Evolutionary conservation across 2,797 vertebrate genomes (phyloP).

Genomic region (Neostethus bicornis): DNA sequence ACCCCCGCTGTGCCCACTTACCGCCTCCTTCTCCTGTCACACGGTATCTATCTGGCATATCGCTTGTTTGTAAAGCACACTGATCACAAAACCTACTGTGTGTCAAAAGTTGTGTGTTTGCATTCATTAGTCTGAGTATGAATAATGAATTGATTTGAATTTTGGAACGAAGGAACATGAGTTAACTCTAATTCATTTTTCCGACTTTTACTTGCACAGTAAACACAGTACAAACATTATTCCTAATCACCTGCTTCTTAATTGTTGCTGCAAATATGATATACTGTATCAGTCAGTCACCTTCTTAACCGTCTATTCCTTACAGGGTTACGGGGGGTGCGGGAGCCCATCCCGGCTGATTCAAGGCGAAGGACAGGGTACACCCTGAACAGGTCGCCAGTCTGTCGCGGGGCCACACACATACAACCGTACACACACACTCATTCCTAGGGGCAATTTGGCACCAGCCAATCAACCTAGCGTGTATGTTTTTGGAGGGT

Average conservation of each 20-base stretch:
- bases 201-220: background rate
- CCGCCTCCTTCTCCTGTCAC: slow-evolving; percentile 50
- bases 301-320: too few relatives aligned
- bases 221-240: background rate
- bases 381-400: too few relatives aligned
- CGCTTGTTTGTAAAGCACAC: slow-evolving; percentile 27
- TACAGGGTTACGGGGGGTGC: too few relatives aligned
- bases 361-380: too few relatives aligned
- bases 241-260: background rate
- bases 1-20: slow-evolving; percentile 63
- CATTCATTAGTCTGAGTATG: slow-evolving; percentile 17
- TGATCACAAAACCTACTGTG: slow-evolving; percentile 32
- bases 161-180: background rate
- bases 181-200: background rate
- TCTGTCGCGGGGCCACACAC: too few relatives aligned
- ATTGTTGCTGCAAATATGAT: background rate
- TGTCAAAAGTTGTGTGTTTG: slow-evolving; percentile 23
- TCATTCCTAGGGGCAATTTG: too few relatives aligned
- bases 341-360: too few relatives aligned
- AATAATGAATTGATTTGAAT: slow-evolving; percentile 4
- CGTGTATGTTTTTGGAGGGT: too few relatives aligned
- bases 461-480: too few relatives aligned
- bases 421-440: too few relatives aligned
- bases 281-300: too few relatives aligned
- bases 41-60: slow-evolving; percentile 40